Evolutionary conservation across 2,888 invertebrate species (phyloP).

Genomic region (Sphaeridia pumilis): DNA sequence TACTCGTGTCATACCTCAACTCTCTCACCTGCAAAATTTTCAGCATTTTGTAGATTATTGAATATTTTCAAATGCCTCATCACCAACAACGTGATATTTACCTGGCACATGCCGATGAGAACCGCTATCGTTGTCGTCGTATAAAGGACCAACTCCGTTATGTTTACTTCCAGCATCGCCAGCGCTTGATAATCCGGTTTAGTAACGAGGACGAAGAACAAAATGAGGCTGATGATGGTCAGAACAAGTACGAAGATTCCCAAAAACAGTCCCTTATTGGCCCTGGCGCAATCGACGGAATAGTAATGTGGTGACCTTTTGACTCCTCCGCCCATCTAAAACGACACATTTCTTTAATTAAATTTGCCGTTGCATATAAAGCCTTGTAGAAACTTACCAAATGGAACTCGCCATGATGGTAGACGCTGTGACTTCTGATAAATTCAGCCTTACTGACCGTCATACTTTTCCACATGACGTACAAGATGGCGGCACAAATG

Average conservation of each 20-base stretch:
- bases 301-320: conserved; percentile 53
- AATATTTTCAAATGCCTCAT: neutral
- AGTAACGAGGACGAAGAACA: conserved; percentile 79
- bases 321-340: conserved; percentile 21
- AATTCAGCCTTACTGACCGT: conserved; percentile 13
- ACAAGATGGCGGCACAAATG: conserved; percentile 76
- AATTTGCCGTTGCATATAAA: neutral
- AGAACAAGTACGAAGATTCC: conserved; percentile 65
- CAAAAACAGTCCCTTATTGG: conserved; percentile 84
- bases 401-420: conserved; percentile 22
- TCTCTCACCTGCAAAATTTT: conserved; percentile 50
- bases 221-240: conserved; percentile 78
- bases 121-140: conserved; percentile 75
- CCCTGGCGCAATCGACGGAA: conserved; percentile 85
- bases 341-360: neutral
- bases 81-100: conserved; percentile 24
- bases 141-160: conserved; percentile 76
- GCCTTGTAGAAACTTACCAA: conserved; percentile 15
- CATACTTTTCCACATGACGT: conserved; percentile 77
- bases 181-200: conserved; percentile 65
- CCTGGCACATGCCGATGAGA: conserved; percentile 72
- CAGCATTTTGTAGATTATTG: neutral
- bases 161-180: conserved; percentile 78
- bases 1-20: conserved; percentile 67
- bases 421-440: neutral